A percentile compares a stretch with the other conserved stretches of the same genome.
Evolutionary conservation across 2,888 invertebrate genomes (phyloP).

Genomic region (Thysanoteuthis rhombus): DNA sequence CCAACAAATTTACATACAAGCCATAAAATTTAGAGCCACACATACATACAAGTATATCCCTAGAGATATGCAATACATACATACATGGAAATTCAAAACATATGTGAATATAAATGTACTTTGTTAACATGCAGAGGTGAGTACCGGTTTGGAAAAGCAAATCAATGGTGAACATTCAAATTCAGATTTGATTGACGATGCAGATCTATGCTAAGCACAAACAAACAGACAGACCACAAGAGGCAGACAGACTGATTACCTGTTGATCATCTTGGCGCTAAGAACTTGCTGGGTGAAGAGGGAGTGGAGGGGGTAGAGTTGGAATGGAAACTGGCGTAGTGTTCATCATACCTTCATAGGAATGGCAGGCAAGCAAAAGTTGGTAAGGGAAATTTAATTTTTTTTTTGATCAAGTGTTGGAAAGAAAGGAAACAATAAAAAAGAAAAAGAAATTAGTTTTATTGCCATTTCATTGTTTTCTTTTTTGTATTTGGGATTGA

Average conservation of each 20-base stretch:
- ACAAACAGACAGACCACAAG: not conserved
- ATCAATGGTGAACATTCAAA: not conserved
- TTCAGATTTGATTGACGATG: not conserved
- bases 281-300: constrained; percentile 30
- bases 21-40: too few relatives aligned
- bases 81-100: too few relatives aligned
- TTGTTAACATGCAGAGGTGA: too few relatives aligned
- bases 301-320: constrained; percentile 31
- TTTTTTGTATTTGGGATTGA: not conserved
- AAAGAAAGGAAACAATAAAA: not conserved
- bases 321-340: constrained; percentile 28
- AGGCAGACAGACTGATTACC: constrained; percentile 1
- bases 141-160: not conserved
- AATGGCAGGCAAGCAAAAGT: not conserved
- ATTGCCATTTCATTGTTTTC: not conserved
- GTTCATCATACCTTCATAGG: constrained; percentile 32
- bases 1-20: too few relatives aligned
- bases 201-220: not conserved
- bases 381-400: not conserved
- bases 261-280: constrained; percentile 33
- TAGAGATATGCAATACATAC: too few relatives aligned
- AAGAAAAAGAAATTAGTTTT: not conserved
- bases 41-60: too few relatives aligned
- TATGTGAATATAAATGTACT: too few relatives aligned
- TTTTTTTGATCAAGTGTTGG: not conserved